Conservation (phyloP, 2,888 invertebrate genomes). For the Hydriomena furcata region DNA sequence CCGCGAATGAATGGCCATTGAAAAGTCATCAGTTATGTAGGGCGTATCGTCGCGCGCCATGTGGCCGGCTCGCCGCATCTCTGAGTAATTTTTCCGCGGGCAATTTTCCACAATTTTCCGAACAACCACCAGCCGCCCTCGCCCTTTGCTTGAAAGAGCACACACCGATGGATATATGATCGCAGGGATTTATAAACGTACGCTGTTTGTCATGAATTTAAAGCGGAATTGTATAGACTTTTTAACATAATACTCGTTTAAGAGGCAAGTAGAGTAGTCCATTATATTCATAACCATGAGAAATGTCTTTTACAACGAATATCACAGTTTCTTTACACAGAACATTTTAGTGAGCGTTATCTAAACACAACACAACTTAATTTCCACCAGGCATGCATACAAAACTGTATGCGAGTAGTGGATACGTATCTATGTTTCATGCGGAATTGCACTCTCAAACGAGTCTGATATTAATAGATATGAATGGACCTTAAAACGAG, state of each 20-base stretch:
- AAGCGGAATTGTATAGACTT: neutral
- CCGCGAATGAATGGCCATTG: slow-evolving; percentile 79
- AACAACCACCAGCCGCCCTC: slow-evolving; percentile 64
- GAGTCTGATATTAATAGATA: slow-evolving; percentile 4
- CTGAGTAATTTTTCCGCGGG: slow-evolving; percentile 73
- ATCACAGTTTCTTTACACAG: too few relatives aligned
- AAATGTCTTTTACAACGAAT: too few relatives aligned
- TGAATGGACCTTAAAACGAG: slow-evolving; percentile 9
- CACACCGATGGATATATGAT: slow-evolving; percentile 38
- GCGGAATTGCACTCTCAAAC: slow-evolving; percentile 6
- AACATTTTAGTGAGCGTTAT: too few relatives aligned
- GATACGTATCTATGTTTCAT: neutral
- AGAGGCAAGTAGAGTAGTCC: too few relatives aligned
- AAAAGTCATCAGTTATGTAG: slow-evolving; percentile 82
- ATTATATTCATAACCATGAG: too few relatives aligned
- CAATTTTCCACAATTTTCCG: slow-evolving; percentile 72
- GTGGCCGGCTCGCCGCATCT: slow-evolving; percentile 63
- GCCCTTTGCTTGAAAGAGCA: slow-evolving; percentile 64
- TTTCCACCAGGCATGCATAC: too few relatives aligned
- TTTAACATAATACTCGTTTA: too few relatives aligned
- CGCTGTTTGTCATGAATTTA: slow-evolving; percentile 14
- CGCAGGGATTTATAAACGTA: slow-evolving; percentile 14
- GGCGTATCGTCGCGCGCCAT: slow-evolving; percentile 76
- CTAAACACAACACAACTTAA: too few relatives aligned
- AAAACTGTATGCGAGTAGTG: neutral